Percentiles rank a stretch among this genome's conserved stretches.
Conservation (phyloP, 2,888 invertebrate species). For the Digitonthophagus gazella region DNA sequence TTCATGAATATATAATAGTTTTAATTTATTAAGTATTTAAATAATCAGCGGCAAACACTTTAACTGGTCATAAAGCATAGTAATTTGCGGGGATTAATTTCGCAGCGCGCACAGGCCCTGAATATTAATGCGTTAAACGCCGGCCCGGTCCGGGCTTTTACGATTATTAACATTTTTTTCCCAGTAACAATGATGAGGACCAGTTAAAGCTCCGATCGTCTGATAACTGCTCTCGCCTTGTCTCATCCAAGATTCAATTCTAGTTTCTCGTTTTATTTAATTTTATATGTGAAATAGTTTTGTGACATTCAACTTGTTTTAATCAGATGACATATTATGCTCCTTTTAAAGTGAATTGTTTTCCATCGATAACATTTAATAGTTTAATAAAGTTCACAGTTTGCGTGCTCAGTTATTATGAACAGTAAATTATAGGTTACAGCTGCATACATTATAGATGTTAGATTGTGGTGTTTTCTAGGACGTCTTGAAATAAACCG, state of each 20-base stretch:
- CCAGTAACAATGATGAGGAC: background rate
- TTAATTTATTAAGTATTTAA: constrained; percentile 30
- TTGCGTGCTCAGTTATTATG: background rate
- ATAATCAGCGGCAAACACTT: constrained; percentile 29
- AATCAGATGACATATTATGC: background rate
- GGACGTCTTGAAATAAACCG: no score
- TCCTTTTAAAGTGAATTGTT: background rate
- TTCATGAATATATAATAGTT: constrained; percentile 30
- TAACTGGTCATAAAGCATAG: constrained; percentile 26
- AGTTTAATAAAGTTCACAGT: background rate
- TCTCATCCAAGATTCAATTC: background rate
- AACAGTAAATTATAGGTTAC: background rate
- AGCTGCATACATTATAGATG: no score
- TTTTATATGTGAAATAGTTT: background rate
- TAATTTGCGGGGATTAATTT: constrained; percentile 28
- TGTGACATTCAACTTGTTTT: background rate
- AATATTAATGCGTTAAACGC: constrained; percentile 23
- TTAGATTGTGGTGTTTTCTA: no score
- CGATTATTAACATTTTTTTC: background rate
- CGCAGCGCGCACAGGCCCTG: constrained; percentile 16
- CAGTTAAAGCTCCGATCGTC: background rate
- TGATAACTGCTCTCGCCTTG: background rate
- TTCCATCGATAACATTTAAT: background rate
- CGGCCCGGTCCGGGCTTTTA: constrained; percentile 1
- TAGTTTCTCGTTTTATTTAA: background rate